phyloP scores from a whole-genome alignment of 2,113 vertebrate species.

The Thunnus maccoyii region DNA sequence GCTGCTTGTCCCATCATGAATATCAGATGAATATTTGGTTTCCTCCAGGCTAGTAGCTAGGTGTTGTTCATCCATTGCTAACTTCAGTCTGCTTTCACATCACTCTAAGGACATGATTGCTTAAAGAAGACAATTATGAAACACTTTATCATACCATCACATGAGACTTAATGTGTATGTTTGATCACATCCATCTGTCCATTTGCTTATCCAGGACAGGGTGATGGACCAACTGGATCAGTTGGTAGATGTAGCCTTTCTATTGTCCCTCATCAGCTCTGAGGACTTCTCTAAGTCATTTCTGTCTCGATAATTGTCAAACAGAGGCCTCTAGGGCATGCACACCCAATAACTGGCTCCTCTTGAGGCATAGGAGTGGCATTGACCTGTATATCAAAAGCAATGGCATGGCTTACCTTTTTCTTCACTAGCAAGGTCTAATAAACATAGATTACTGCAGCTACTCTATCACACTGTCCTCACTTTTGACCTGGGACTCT shows the following conservation, averaged over 20 bases:
- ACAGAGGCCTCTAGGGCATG: background rate
- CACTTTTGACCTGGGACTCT: too few relatives aligned
- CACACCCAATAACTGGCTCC: too few relatives aligned
- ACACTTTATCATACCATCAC: background rate
- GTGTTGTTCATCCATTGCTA: constrained; percentile 1
- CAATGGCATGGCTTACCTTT: too few relatives aligned
- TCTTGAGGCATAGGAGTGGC: too few relatives aligned
- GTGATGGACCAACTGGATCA: background rate
- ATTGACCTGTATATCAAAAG: too few relatives aligned
- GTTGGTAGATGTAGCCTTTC: background rate
- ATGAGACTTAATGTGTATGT: background rate
- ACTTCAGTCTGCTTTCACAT: constrained; percentile 7
- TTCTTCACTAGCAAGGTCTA: too few relatives aligned
- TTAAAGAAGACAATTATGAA: background rate
- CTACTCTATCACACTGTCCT: too few relatives aligned
- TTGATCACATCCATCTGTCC: background rate
- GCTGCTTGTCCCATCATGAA: constrained; percentile 10
- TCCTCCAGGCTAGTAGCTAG: background rate
- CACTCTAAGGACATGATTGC: background rate
- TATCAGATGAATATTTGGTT: constrained; percentile 28
- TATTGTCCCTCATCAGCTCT: background rate
- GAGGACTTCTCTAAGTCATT: background rate
- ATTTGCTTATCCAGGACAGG: too few relatives aligned
- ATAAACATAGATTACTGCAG: too few relatives aligned
- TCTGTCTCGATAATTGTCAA: background rate